Conservation (phyloP, 2,797 vertebrate species). For the Prionace glauca region DNA sequence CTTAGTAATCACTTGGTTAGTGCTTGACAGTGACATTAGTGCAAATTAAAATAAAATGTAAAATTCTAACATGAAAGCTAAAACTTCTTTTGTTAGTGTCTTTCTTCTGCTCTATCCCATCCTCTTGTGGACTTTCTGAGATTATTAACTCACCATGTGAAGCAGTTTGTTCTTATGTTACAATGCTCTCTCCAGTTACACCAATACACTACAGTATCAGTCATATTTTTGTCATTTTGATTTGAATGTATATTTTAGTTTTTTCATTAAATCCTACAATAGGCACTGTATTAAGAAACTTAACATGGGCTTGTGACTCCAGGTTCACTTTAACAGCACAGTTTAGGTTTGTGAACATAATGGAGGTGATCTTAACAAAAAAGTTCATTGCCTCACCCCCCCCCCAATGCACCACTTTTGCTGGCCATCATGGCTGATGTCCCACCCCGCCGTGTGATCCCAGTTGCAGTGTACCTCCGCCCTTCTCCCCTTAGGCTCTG, state of each 20-base stretch:
- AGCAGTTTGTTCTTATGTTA: not conserved
- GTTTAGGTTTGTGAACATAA: not conserved
- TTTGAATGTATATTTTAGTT: not conserved
- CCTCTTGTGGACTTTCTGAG: not conserved
- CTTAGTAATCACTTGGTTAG: not conserved
- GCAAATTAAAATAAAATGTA: not conserved
- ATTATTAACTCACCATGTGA: not conserved
- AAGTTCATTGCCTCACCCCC: too few species aligned
- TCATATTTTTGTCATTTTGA: not conserved
- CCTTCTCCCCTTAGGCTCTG: too few species aligned
- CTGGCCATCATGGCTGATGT: too few species aligned
- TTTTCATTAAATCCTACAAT: not conserved
- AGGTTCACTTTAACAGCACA: not conserved
- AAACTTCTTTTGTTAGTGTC: not conserved
- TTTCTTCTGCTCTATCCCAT: slow-evolving; percentile 8
- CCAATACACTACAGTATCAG: not conserved
- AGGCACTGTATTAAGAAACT: too few species aligned
- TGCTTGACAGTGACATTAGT: not conserved
- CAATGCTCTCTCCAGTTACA: not conserved
- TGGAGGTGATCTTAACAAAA: too few species aligned
- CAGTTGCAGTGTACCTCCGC: too few species aligned
- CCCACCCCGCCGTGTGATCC: too few species aligned
- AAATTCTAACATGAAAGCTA: not conserved
- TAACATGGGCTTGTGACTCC: not conserved
- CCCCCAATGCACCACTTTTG: too few species aligned